Evolutionary conservation across 2,113 vertebrate genomes (phyloP).

Genomic region (Microcebus tavaratra): DNA sequence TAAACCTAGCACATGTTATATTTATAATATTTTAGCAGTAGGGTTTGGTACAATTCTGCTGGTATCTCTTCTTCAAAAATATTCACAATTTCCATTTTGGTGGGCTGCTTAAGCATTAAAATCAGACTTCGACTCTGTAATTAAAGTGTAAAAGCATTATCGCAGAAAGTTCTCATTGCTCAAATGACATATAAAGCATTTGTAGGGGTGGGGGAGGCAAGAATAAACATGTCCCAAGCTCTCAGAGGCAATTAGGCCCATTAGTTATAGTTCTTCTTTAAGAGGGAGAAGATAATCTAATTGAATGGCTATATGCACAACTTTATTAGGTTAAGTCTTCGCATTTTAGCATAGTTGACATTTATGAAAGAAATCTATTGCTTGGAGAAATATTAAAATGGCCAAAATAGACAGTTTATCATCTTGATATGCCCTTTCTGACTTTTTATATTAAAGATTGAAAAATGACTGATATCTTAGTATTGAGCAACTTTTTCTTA

Average conservation of each 20-base stretch:
- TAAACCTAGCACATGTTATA: constrained; percentile 69
- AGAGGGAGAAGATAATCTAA: constrained; percentile 75
- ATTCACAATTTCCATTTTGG: constrained; percentile 77
- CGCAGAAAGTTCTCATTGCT: constrained; percentile 69
- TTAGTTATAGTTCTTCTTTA: constrained; percentile 75
- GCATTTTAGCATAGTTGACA: constrained; percentile 68
- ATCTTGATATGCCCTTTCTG: constrained; percentile 19
- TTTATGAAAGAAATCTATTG: constrained; percentile 66
- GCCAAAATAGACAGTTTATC: constrained; percentile 59
- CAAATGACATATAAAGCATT: constrained; percentile 70
- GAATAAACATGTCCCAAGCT: constrained; percentile 64
- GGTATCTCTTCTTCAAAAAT: constrained; percentile 57
- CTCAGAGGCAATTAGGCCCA: constrained; percentile 76
- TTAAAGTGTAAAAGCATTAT: constrained; percentile 77
- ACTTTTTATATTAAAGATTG: constrained; percentile 66
- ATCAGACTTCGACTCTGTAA: constrained; percentile 73
- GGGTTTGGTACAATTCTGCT: constrained; percentile 69
- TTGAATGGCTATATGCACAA: constrained; percentile 50
- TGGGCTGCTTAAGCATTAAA: constrained; percentile 51
- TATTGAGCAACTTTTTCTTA: constrained; percentile 48
- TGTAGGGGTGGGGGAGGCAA: background rate
- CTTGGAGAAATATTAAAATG: constrained; percentile 61
- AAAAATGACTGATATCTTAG: constrained; percentile 57
- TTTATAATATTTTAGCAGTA: constrained; percentile 68
- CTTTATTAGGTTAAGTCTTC: constrained; percentile 70